Evolutionary conservation across 2,113 vertebrate genomes (phyloP).

Genomic region (Fukomys damarensis): DNA sequence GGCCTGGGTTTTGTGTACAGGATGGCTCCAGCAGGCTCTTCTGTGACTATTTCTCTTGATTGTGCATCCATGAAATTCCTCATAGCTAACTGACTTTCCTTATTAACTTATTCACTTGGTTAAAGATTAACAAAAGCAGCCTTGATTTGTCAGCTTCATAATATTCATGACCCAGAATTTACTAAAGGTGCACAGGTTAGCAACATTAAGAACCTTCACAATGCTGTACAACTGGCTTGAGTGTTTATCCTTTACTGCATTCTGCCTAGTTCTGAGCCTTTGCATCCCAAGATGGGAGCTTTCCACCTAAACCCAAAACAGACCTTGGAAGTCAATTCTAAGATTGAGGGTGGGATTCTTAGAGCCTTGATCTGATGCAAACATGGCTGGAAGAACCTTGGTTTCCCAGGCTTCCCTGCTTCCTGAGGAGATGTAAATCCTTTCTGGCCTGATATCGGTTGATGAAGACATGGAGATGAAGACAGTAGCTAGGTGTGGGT

Average conservation of each 20-base stretch:
- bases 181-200: neutral
- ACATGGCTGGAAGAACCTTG: neutral
- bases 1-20: neutral
- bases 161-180: neutral
- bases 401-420: neutral
- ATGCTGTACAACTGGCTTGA: neutral
- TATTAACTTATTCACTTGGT: neutral
- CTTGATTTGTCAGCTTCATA: neutral
- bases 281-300: neutral
- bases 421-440: neutral
- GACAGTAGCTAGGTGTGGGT: neutral
- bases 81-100: neutral
- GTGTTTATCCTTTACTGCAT: neutral
- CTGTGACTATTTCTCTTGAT: neutral
- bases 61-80: neutral
- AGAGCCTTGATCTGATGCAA: neutral
- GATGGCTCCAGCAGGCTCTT: neutral
- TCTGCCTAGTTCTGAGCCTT: neutral
- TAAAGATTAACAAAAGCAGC: neutral
- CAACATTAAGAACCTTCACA: neutral
- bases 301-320: neutral
- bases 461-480: neutral
- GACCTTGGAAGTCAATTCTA: neutral
- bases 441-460: neutral
- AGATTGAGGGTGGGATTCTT: too few relatives aligned